Percentiles rank a stretch among this genome's conserved stretches.
Conservation (phyloP, 2,888 invertebrate genomes). For the Hedya salicella region DNA sequence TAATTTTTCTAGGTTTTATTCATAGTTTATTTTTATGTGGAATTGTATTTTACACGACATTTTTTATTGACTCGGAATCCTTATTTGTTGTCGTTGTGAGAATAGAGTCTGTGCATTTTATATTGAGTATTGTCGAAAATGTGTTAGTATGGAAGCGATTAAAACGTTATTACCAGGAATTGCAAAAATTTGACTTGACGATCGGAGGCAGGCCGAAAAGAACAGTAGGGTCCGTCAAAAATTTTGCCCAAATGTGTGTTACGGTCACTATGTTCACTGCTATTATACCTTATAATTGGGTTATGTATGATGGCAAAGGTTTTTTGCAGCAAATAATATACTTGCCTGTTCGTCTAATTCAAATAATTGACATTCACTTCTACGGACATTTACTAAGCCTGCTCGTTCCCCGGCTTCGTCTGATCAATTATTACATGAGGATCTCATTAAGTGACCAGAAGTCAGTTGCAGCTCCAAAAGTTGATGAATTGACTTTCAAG, state of each 20-base stretch:
- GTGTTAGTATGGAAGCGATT: slow-evolving; percentile 55
- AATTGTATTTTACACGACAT: slow-evolving; percentile 33
- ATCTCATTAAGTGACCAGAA: slow-evolving; percentile 53
- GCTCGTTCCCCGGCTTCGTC: slow-evolving; percentile 58
- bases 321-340: neutral
- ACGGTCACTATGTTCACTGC: slow-evolving; percentile 46
- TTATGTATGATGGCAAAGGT: slow-evolving; percentile 12
- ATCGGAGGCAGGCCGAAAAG: slow-evolving; percentile 58
- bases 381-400: slow-evolving; percentile 65
- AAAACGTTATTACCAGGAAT: slow-evolving; percentile 55
- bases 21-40: slow-evolving; percentile 48
- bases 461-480: slow-evolving; percentile 47
- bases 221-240: slow-evolving; percentile 53
- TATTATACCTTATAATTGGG: slow-evolving; percentile 41
- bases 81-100: neutral
- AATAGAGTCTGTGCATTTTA: slow-evolving; percentile 48
- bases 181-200: slow-evolving; percentile 61
- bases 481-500: slow-evolving; percentile 53
- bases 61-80: neutral
- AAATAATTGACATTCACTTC: slow-evolving; percentile 59
- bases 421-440: slow-evolving; percentile 64
- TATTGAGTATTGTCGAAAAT: slow-evolving; percentile 46
- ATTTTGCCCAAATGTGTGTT: slow-evolving; percentile 49
- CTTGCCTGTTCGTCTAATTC: slow-evolving; percentile 51
- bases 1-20: slow-evolving; percentile 47